Evolutionary conservation across 2,888 invertebrate genomes (phyloP), one percentile per base, ranked within the genome.

Genomic region (Noctuana brunneofusca): DNA sequence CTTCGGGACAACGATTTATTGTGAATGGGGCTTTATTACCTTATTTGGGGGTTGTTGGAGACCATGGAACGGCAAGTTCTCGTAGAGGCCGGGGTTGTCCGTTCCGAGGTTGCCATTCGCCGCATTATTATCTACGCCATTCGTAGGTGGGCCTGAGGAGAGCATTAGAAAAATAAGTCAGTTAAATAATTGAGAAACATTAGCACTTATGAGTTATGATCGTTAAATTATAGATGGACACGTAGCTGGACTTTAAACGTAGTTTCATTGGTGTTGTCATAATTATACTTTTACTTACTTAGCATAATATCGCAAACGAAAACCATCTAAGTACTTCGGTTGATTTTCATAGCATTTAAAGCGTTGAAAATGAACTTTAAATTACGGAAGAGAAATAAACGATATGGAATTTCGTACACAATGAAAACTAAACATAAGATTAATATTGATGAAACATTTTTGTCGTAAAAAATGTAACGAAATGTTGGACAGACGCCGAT

Each of bases 21-120:
- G n/a, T n/a, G n/a, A n/a, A n/a, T n/a, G n/a, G n/a, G n/a, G n/a
- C n/a, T n/a, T n/a, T n/a, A n/a, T 2, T 94, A 97, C 97, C 96
- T 97, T 97, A 90, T 97, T 96, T 78, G 97, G 97, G 81, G 97
- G 96, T 89, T 96, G 96, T 92, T 97, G 97, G 81, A 97, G 94
- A 76, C 97, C 97, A 87, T 97, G 97, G 94, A 97, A 98, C 81
- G 97, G 97, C 80, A 97, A 94, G 92, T 98, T 98, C 92, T 98
- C 97, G 93, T 97, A 98, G 83, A 96, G 95, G 85, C 96, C 96
- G 74, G 96, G 96, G 86, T 95, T 95, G 86, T 96, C 96, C 90
- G 94, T 94, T 84, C 94, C 93, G 50, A 89, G 74, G 74, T 78
- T 92, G 93, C 95, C 94, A 94, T 94, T 93, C 68, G 86, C 81